These are phyloP conservation scores for Bolinopsis microptera DNA, from an alignment of 37 sponge, comb jelly and placozoan genomes.

Conservation along the genomic window DNA sequence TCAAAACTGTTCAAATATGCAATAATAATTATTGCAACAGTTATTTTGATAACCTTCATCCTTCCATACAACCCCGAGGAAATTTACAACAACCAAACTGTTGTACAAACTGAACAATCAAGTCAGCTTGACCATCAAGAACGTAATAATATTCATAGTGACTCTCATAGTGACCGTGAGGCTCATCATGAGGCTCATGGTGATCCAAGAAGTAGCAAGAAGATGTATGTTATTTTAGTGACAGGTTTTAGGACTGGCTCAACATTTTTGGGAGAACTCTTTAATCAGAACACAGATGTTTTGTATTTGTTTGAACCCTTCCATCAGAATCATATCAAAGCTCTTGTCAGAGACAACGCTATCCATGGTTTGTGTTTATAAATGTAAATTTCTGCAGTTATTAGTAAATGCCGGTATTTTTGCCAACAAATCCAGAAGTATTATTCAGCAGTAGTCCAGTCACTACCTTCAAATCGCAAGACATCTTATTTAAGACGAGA, in stretches of 20 bases:
- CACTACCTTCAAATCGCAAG: too few relatives aligned
- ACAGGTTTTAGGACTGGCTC: constrained; percentile 62
- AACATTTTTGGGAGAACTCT: constrained; percentile 60
- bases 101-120: not conserved
- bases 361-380: constrained; percentile 13
- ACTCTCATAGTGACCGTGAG: not conserved
- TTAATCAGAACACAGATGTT: constrained; percentile 23
- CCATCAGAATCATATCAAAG: constrained; percentile 32
- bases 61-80: constrained; percentile 41
- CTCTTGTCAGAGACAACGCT: not conserved
- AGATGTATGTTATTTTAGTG: constrained; percentile 50
- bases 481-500: too few relatives aligned
- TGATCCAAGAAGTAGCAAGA: not conserved
- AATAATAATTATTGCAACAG: not conserved
- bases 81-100: not conserved
- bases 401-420: too few relatives aligned
- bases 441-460: too few relatives aligned
- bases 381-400: not conserved
- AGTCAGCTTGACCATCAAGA: not conserved
- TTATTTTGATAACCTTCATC: not conserved
- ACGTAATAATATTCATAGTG: too few relatives aligned
- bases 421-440: too few relatives aligned
- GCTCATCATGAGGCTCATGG: not conserved
- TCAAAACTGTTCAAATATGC: not conserved
- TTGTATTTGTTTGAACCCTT: constrained; percentile 59